Evolutionary conservation across 2,888 invertebrate species (phyloP).

Genomic region (Protonemura montana): DNA sequence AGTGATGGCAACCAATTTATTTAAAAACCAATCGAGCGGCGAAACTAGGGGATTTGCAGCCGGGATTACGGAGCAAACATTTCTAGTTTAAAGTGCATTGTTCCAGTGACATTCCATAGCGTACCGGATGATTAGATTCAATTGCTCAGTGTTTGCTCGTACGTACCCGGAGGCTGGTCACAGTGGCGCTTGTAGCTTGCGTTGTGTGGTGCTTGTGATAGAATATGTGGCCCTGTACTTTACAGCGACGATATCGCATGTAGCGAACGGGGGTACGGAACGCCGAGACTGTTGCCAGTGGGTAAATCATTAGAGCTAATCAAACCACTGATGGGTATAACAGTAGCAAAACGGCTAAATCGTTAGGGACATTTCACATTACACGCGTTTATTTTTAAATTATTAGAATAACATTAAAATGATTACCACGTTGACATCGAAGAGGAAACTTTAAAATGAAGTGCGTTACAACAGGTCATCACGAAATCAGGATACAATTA

Average conservation of each 20-base stretch:
- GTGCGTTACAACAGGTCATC: neutral
- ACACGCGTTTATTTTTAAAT: neutral
- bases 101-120: neutral
- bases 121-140: neutral
- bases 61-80: constrained; percentile 18
- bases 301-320: too few relatives aligned
- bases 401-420: neutral
- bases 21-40: constrained; percentile 27
- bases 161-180: too few relatives aligned
- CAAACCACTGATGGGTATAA: too few relatives aligned
- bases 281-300: too few relatives aligned
- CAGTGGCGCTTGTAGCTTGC: too few relatives aligned
- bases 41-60: neutral
- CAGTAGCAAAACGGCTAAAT: neutral
- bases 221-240: too few relatives aligned
- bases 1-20: constrained; percentile 27
- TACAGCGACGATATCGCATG: too few relatives aligned
- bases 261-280: too few relatives aligned
- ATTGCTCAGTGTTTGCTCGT: neutral
- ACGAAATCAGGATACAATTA: neutral
- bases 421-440: neutral
- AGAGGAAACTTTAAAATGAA: neutral
- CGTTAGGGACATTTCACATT: neutral
- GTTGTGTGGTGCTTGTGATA: too few relatives aligned
- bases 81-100: constrained; percentile 27